Conservation (phyloP, 2,797 vertebrate species). For the Sparidentex hasta region DNA sequence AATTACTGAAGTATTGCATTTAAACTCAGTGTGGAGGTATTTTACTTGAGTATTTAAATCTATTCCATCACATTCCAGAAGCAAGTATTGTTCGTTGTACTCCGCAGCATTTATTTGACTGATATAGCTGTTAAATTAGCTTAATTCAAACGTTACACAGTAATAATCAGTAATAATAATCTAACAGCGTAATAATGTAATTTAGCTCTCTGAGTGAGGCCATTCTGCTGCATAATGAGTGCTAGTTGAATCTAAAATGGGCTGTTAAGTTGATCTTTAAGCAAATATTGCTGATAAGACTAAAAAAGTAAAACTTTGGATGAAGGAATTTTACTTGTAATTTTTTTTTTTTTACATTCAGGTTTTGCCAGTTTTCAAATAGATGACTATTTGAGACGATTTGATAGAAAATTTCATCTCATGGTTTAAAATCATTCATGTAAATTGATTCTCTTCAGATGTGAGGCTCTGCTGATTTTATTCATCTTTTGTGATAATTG, state of each 20-base stretch:
- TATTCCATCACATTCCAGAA: background rate
- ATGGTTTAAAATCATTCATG: too few species aligned
- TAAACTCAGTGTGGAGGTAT: background rate
- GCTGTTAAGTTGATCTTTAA: background rate
- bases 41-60: background rate
- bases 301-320: background rate
- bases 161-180: background rate
- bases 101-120: background rate
- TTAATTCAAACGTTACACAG: background rate
- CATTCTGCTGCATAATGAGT: background rate
- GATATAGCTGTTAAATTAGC: background rate
- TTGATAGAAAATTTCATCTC: background rate
- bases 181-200: background rate
- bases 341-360: background rate
- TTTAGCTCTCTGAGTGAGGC: background rate
- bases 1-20: background rate
- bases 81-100: background rate
- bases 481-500: background rate
- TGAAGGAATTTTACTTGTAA: background rate
- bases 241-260: background rate
- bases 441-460: too few species aligned
- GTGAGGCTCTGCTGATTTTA: background rate
- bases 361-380: background rate
- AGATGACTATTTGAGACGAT: background rate
- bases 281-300: background rate